phyloP scores from a whole-genome alignment of 2,888 invertebrate genomes.

The Venusia cambrica region DNA sequence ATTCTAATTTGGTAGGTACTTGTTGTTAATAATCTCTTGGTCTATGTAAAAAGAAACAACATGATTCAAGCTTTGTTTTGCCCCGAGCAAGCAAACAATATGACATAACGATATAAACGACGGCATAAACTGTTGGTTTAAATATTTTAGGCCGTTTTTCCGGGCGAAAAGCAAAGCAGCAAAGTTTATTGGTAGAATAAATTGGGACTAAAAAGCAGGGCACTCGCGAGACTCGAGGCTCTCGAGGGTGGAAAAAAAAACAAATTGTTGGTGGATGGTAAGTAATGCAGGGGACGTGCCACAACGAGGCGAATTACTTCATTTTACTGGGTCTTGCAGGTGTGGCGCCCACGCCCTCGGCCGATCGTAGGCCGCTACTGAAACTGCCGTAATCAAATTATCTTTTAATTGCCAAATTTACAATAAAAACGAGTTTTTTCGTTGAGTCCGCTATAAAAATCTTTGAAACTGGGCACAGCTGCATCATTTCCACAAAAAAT shows the following conservation, averaged over 20 bases:
- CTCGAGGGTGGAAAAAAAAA: slow-evolving; percentile 64
- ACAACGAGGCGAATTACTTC: slow-evolving; percentile 64
- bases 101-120: slow-evolving; percentile 52
- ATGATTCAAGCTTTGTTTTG: slow-evolving; percentile 28
- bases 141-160: slow-evolving; percentile 68
- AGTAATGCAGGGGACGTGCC: slow-evolving; percentile 69
- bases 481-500: slow-evolving; percentile 18
- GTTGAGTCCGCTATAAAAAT: slow-evolving; percentile 34
- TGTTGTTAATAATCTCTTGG: too few relatives aligned
- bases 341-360: slow-evolving; percentile 24
- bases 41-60: slow-evolving; percentile 30
- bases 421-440: slow-evolving; percentile 42
- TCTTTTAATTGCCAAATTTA: slow-evolving; percentile 53
- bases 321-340: slow-evolving; percentile 56
- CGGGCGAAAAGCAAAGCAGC: slow-evolving; percentile 61
- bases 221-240: slow-evolving; percentile 54
- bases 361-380: slow-evolving; percentile 22
- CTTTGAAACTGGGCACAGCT: slow-evolving; percentile 32
- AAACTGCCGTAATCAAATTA: slow-evolving; percentile 48
- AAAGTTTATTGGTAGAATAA: slow-evolving; percentile 73
- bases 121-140: slow-evolving; percentile 67
- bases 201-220: slow-evolving; percentile 73
- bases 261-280: slow-evolving; percentile 74
- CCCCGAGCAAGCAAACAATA: slow-evolving; percentile 27
- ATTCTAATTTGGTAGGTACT: slow-evolving; percentile 20